Base-by-base conservation (phyloP, 2,888 invertebrate genomes). In the Eutolmus rufibarbis region DNA sequence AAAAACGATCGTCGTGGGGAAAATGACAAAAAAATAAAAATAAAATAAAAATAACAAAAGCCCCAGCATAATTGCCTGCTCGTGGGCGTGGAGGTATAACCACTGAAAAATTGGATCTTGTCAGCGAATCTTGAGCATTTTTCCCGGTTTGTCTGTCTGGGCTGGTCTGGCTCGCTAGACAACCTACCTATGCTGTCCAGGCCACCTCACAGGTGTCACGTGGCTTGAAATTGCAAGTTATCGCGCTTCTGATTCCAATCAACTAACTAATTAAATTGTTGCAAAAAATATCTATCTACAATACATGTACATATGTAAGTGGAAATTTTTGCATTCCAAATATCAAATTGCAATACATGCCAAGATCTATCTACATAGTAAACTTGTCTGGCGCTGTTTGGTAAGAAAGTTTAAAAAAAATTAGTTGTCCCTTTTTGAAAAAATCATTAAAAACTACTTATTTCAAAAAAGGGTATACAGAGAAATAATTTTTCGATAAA, bases 1-100 rank as follows among this genome's bases (percentile, higher is more conserved):
- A n/a, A 66, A 66, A 82, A 46, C 57, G 66, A 82, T 82, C 57
- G 37, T 23, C 82, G 57, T 23, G 51, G 37, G 16, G 34, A 82
- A 79, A 79, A 57, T 66, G 28, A 28, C 57, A 23, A 56, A 82
- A 12, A 79, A 74, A 28, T n/a, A 34, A 34, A 40, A 34, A 34
- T 1, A 2, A 12, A 40, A 12, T 12, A 40, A 34, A n/a, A 76
- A 76, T 1, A 78, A 78, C 34, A 76, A 76, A 34, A 78, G 23
- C 14, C n/a, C 14, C 34, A 56, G 51, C 82, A 31, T 82, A 66
- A 82, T 82, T 82, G 82, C 37, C 51, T 57, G 8, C 9, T 34
- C 34, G 82, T 82, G 40, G 82, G 82, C 66, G 82, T 82, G 34
- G 57, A 82, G 82, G n/a, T 82, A 82, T 57, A 43, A 82, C 51